Base-by-base conservation (phyloP, 2,113 vertebrate genomes). In the Cyanocitta stelleri region DNA sequence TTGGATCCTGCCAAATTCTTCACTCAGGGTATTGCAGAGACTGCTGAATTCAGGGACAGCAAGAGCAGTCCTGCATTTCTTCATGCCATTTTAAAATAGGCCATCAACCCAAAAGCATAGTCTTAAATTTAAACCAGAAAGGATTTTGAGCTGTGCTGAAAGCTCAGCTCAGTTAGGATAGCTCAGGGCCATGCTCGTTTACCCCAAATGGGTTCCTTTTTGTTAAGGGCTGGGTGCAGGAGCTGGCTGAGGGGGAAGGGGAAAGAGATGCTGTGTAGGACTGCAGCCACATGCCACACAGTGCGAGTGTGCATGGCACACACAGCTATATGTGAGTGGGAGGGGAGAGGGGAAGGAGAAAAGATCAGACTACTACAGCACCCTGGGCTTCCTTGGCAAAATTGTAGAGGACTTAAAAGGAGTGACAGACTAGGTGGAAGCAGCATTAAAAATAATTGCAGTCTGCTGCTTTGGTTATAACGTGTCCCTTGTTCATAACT, bases 401-500 rank as follows among this genome's bases (percentile, higher is more conserved):
- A 75, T 16, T 56, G 68, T n/a, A 37, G 62, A 61, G 41, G 52
- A 51, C 30, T 67, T 77, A 46, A 79, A 90, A 86, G 19, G 37
- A 92, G 81, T 66, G 32, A 55, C 19, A 69, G 81, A 37, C 54
- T 66, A 64, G n/a, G 77, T 89, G 75, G 64, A 92, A 92, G 51
- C 48, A 80, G 64, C 52, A 29, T 92, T 78, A 87, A 64, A 96
- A 86, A 61, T 81, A 95, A 90, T 35, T 85, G 48, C 78, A 39
- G 74, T 86, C 79, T 64, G 48, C 72, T 85, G 68, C 64, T 93
- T 89, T 79, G 83, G 37, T 85, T 96, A 73, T 76, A 95, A 52
- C 27, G 17, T 82, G 51, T 37, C 64, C 81, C 51, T 90, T 69
- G 51, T 69, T 96, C 93, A 27, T 95, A 90, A 61, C 78, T 95